Conservation (phyloP, 2,888 invertebrate genomes). For the Acronicta psi region DNA sequence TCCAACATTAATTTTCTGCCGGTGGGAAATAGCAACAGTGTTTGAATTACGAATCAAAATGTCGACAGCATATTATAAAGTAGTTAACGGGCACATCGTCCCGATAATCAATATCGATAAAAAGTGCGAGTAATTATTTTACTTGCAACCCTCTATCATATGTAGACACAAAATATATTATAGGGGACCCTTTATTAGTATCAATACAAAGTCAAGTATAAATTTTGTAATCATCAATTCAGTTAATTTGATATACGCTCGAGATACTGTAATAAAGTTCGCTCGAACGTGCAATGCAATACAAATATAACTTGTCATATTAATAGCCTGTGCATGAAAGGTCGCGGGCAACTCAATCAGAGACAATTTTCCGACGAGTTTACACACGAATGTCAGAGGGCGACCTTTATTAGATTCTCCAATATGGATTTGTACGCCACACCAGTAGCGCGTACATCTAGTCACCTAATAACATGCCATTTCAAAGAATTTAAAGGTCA, state of each 20-base stretch:
- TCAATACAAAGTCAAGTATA: too few species aligned
- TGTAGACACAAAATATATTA: slow-evolving; percentile 32
- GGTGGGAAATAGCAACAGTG: too few species aligned
- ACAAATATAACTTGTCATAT: slow-evolving; percentile 28
- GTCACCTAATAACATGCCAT: slow-evolving; percentile 42
- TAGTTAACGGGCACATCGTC: slow-evolving; percentile 32
- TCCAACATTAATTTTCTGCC: too few species aligned
- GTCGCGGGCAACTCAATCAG: slow-evolving; percentile 35
- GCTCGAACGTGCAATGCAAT: neutral
- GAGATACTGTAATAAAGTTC: slow-evolving; percentile 24
- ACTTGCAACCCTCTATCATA: slow-evolving; percentile 51
- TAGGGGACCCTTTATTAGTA: too few species aligned
- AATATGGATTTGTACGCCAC: slow-evolving; percentile 38
- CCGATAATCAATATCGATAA: slow-evolving; percentile 55
- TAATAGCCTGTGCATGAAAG: slow-evolving; percentile 27
- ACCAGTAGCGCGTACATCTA: slow-evolving; percentile 7
- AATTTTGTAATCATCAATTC: too few species aligned
- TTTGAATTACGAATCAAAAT: slow-evolving; percentile 16
- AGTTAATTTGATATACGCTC: too few species aligned
- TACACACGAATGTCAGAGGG: slow-evolving; percentile 45
- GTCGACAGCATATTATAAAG: too few species aligned
- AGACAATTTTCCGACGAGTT: slow-evolving; percentile 36
- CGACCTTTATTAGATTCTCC: slow-evolving; percentile 50
- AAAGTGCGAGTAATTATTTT: slow-evolving; percentile 65
- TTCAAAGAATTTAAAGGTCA: slow-evolving; percentile 53